Percentiles rank a stretch among this genome's conserved stretches.
These are phyloP conservation scores for Ovis canadensis DNA, from an alignment of 2,113 vertebrate species.

Conservation along the genomic window DNA sequence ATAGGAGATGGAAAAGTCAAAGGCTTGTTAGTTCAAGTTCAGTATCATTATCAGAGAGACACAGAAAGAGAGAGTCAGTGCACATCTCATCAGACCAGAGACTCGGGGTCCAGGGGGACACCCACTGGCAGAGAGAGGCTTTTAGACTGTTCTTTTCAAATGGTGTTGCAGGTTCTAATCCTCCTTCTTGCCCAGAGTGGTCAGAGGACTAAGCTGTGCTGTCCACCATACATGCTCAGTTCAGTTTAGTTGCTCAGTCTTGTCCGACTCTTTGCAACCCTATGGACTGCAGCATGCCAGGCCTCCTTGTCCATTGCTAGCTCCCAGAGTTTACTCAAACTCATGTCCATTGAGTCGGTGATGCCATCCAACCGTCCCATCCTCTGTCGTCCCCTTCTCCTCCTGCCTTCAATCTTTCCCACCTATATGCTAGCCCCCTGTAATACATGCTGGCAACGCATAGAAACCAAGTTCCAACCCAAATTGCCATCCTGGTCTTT, in stretches of 20 bases:
- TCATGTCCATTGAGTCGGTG: background rate
- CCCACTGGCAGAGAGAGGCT: background rate
- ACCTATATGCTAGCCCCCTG: no score
- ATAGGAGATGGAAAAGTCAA: background rate
- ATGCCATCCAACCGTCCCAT: fast-evolving
- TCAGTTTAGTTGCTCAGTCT: background rate
- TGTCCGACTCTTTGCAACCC: background rate
- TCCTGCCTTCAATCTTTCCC: background rate
- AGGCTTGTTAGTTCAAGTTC: background rate
- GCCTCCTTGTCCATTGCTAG: fast-evolving
- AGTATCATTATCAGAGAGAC: background rate
- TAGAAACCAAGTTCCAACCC: background rate
- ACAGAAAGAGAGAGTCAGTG: background rate
- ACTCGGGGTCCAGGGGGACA: background rate
- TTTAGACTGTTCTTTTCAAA: background rate
- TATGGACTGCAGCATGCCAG: background rate
- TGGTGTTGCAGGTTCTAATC: fast-evolving
- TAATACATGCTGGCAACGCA: background rate
- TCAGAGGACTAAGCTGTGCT: background rate
- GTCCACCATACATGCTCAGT: background rate
- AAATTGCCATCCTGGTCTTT: background rate
- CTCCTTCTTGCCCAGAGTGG: background rate
- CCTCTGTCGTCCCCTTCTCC: background rate
- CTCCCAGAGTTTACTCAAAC: background rate
- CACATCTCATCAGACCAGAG: background rate